Evolutionary conservation across 2,113 vertebrate species (phyloP), one percentile per base, ranked within the genome.

Genomic region (Merops nubicus): DNA sequence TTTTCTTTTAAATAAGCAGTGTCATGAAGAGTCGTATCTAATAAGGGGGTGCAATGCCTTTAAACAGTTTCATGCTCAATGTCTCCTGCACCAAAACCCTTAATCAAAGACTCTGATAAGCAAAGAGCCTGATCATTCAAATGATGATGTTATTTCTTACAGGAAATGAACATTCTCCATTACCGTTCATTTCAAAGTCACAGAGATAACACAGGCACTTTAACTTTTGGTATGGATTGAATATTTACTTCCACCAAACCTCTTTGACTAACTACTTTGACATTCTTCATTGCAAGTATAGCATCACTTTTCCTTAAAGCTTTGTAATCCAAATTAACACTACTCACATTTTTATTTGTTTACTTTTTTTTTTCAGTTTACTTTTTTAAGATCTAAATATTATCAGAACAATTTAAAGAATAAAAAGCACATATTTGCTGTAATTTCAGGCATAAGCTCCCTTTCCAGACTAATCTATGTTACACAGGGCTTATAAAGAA

Each of bases 31-130:
- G 42, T 59, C 14, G 6, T 43, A 65, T 51, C 60, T 78, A 78
- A 57, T 42, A 33, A 56, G 3, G 2, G 26, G 62, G 7, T 70
- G 15, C 22, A 84, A n/a, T 45, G 4, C 42, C 12, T 65, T 53
- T 5, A 75, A 91, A 43, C 42, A 62, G 62, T 67, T 54, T 15
- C 6, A 5, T 17, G 15, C 9, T 63, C 23, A 34, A 4, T 1
- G 0, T 1, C 9, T 5, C 3, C 2, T n/a, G 3, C 11, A 40
- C 6, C 2, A 80, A 67, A 62, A 8, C 6, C 6, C 6, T 34
- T 48, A 34, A 28, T 36, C 33, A 76, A 47, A 83, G 33, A 14
- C 15, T 78, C 10, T 38, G 12, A 8, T 31, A 75, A 43, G 13
- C 16, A 10, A 69, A 28, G 29, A 43, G 5, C 12, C 8, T 26